These are phyloP conservation scores for Acanthosepion pharaonis DNA, from an alignment of 2,888 invertebrate genomes.

Conservation along the genomic window DNA sequence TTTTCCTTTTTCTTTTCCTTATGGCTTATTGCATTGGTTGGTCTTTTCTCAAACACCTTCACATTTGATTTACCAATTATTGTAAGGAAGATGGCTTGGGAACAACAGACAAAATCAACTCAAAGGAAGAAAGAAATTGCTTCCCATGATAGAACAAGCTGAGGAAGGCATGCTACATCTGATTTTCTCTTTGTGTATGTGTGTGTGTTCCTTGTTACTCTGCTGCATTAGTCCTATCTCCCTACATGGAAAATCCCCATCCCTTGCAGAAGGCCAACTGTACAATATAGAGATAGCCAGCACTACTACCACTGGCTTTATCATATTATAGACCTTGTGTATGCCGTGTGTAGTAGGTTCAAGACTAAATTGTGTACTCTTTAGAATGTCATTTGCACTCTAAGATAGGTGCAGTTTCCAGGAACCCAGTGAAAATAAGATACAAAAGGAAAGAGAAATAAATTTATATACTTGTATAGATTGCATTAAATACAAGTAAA, in stretches of 20 bases:
- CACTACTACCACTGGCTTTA: not conserved
- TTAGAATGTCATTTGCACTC: constrained; percentile 4
- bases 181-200: constrained; percentile 33
- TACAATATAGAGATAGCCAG: constrained; percentile 33
- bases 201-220: constrained; percentile 15
- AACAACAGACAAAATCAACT: not conserved
- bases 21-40: not conserved
- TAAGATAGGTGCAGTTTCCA: not conserved
- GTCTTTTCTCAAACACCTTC: constrained; percentile 1
- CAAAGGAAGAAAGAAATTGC: not conserved
- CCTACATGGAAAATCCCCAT: constrained; percentile 33
- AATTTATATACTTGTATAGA: not conserved
- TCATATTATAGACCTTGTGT: not conserved
- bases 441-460: not conserved
- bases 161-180: not conserved
- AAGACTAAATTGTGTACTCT: not conserved
- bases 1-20: not conserved
- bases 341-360: not conserved
- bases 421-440: not conserved
- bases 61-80: not conserved
- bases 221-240: not conserved
- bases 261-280: not conserved
- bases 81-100: constrained; percentile 15
- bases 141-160: constrained; percentile 2
- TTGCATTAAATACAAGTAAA: not conserved